Evolutionary conservation across 2,888 invertebrate genomes (phyloP).

Genomic region (Synanthedon myopaeformis): DNA sequence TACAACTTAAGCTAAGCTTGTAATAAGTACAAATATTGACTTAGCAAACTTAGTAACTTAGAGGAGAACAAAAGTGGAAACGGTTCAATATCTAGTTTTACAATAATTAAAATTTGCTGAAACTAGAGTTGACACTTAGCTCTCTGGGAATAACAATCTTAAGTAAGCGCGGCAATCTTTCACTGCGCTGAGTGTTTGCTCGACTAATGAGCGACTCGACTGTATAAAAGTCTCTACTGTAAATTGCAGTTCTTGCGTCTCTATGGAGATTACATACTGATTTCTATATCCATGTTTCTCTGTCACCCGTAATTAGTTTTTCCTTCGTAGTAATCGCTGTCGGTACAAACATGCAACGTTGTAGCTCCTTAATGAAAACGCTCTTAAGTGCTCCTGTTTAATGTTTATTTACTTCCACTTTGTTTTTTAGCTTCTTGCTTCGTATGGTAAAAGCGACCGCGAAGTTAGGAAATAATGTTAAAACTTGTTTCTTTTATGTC

Average conservation of each 20-base stretch:
- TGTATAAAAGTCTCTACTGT: neutral
- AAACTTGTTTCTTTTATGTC: neutral
- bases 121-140: too few relatives aligned
- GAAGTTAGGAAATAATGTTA: neutral
- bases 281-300: constrained; percentile 7
- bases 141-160: too few relatives aligned
- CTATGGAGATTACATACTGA: constrained; percentile 1
- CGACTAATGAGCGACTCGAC: neutral
- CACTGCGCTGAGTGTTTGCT: neutral
- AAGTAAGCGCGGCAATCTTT: neutral
- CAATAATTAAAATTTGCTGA: neutral
- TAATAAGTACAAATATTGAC: too few relatives aligned
- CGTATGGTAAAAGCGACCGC: constrained; percentile 29
- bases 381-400: constrained; percentile 57
- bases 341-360: constrained; percentile 59
- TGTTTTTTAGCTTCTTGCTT: constrained; percentile 40
- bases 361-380: constrained; percentile 59
- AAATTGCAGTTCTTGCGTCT: constrained; percentile 1
- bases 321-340: constrained; percentile 50
- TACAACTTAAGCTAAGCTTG: too few relatives aligned
- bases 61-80: neutral
- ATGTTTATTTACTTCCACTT: constrained; percentile 60
- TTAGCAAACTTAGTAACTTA: neutral
- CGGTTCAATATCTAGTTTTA: neutral
- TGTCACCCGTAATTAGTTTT: constrained; percentile 60